Evolutionary conservation across 2,888 invertebrate genomes (phyloP), one percentile per base, ranked within the genome.

Genomic region (Endomychus coccineus): DNA sequence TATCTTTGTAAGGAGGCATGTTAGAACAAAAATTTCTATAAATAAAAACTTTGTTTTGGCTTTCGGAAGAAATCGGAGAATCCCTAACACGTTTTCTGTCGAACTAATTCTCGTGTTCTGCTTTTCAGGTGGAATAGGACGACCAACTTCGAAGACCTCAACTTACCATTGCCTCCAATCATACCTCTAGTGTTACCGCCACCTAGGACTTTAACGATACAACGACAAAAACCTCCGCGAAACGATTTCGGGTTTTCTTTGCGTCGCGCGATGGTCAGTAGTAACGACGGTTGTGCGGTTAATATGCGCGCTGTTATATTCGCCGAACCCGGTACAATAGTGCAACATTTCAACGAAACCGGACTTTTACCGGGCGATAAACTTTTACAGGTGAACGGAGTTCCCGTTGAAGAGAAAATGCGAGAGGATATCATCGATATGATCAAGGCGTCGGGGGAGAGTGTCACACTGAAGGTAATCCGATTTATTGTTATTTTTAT

Each of bases 171-270:
- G 46, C 87, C 86, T 9, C 73, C 77, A 14, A 74, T 86, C 32
- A 71, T 74, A 45, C 76, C 81, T 16, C 70, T 84, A 43, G 74
- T 73, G 46, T 61, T 85, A 38, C 85, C 85, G 3, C 73, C 77
- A 42, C 80, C 89, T 1, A 72, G 92, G 45, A 73, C 78, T 30
- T 67, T 94, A 32, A 77, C 78, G 1, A 83, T 94, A 44, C 79
- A 78, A 49, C 69, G 87, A 2, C 86, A 86, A 56, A 83, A 83
- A 48, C 87, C 90, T 0, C 87, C 90, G 0, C 74, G 87, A 36
- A 88, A 87, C 47, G 94, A 94, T 64, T 95, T 95, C 61, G 95
- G 95, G 0, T 94, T 95, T 58, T 92, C 91, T 43, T 70, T 95
- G 45, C 77, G 94, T 4, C 78, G 92, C 52, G 91, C 91, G 2